Percentiles rank a stretch among this genome's conserved stretches.
Conservation (phyloP, 1,140 invertebrate species). For the Drosophila seguyi region DNA sequence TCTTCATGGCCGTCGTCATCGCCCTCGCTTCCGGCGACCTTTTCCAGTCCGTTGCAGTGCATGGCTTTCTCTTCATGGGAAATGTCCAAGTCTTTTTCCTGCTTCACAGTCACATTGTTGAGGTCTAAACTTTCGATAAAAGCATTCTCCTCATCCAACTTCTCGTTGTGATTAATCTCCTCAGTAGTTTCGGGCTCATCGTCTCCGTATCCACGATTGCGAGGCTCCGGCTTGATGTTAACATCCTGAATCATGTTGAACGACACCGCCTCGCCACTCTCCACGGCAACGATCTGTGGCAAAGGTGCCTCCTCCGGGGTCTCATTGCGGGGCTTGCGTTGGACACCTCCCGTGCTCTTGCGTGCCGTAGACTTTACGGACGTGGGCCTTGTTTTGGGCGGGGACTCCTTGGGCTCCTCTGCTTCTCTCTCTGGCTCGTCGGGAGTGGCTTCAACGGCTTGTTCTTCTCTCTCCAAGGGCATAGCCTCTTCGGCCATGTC, state of each 20-base stretch:
- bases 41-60: conserved; percentile 46
- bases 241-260: conserved; percentile 36
- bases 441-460: conserved; percentile 47
- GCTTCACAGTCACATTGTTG: conserved; percentile 68
- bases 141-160: conserved; percentile 52
- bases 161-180: conserved; percentile 67
- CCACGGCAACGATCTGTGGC: conserved; percentile 66
- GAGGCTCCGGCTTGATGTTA: conserved; percentile 72
- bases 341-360: conserved; percentile 56
- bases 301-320: conserved; percentile 7
- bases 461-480: conserved; percentile 23
- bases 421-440: neutral
- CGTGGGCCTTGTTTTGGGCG: neutral
- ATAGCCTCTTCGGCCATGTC: conserved; percentile 66
- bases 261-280: conserved; percentile 48
- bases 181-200: conserved; percentile 28
- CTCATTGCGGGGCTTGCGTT: conserved; percentile 1
- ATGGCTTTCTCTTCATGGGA: conserved; percentile 38
- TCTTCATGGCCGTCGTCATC: conserved; percentile 64
- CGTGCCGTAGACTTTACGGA: conserved; percentile 54
- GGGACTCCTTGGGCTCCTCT: neutral
- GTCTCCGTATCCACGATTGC: conserved; percentile 62
- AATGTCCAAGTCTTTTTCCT: conserved; percentile 72
- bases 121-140: conserved; percentile 71
- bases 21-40: conserved; percentile 24